Conservation (phyloP, 2,797 vertebrate species). For the Tinamus major region DNA sequence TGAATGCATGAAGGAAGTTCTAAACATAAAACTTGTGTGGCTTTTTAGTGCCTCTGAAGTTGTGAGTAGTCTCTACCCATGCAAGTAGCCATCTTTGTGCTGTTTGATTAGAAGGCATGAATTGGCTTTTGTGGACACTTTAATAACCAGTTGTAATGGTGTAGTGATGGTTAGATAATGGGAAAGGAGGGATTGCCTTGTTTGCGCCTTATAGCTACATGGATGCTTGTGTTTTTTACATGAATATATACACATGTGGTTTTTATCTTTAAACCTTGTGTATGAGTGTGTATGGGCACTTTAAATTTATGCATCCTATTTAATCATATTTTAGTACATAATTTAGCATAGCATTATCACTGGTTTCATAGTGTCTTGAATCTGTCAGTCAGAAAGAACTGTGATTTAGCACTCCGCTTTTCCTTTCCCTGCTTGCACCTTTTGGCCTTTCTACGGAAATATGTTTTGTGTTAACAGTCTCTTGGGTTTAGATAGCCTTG, state of each 20-base stretch:
- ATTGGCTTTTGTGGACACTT: not conserved
- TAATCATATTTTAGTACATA: not conserved
- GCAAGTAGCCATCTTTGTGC: not conserved
- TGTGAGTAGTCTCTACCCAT: rapidly evolving
- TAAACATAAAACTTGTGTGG: not conserved
- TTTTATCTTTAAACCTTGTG: not conserved
- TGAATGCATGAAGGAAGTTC: not conserved
- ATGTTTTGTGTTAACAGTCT: not conserved
- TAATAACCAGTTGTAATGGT: not conserved
- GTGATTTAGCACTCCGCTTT: not conserved
- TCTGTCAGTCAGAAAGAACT: not conserved
- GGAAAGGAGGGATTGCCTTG: not conserved
- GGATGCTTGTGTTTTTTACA: not conserved
- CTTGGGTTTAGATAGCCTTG: conserved; percentile 40
- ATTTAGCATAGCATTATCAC: not conserved
- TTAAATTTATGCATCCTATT: not conserved
- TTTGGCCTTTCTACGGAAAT: not conserved
- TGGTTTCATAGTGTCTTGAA: not conserved
- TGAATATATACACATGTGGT: not conserved
- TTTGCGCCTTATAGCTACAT: not conserved
- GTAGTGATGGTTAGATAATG: not conserved
- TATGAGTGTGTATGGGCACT: not conserved
- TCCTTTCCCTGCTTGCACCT: not conserved
- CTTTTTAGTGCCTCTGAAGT: not conserved
- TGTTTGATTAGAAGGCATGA: not conserved